Base-by-base conservation (phyloP, 2,888 invertebrate species). In the Mactromeris polynyma region DNA sequence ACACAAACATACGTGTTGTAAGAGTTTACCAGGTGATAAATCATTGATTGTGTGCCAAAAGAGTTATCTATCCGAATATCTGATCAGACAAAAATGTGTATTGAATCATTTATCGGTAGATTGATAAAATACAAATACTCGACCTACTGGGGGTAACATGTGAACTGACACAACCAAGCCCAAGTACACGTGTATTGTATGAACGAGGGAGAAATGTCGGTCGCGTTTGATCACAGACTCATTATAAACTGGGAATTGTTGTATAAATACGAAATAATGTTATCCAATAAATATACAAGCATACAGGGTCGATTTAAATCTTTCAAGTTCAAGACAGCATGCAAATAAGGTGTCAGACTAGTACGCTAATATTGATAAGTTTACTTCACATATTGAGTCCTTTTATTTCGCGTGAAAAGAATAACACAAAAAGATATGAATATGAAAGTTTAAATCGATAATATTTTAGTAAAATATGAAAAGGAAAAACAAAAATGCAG, bases 71-170 rank as follows among this genome's bases (percentile, higher is more conserved):
- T 26, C 58, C 26, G 9, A 73, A 73, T 14, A 33, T 73, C 73
- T 73, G 73, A 73, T 73, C 36, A 73, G 36, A 17, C 73, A 33
- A 73, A n/a, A 73, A 73, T 73, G 36, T 73, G 73, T 33, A 73
- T 73, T 73, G 73, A 73, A 73, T 73, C 9, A 64, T 4, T 64
- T 64, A 64, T 64, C 58, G 58, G 26, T 64, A 26, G 58, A 26
- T 64, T 64, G 58, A 64, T 26, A 64, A 26, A 64, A 64, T 64
- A 64, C 58, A n/a, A n/a, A 26, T 26, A 2, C n/a, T 26, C 58
- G 11, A 7, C n/a, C 6, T 64, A 26, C 58, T 9, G 58, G 58
- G 58, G 58, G 58, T n/a, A 26, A 9, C 46, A 46, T 46, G 46
- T 46, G 6, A 4, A 64, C 58, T n/a, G 26, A 64, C 2, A 26